These are phyloP conservation scores for Boloria euphrosyne DNA, from an alignment of 2,888 invertebrate species.

Conservation along the genomic window DNA sequence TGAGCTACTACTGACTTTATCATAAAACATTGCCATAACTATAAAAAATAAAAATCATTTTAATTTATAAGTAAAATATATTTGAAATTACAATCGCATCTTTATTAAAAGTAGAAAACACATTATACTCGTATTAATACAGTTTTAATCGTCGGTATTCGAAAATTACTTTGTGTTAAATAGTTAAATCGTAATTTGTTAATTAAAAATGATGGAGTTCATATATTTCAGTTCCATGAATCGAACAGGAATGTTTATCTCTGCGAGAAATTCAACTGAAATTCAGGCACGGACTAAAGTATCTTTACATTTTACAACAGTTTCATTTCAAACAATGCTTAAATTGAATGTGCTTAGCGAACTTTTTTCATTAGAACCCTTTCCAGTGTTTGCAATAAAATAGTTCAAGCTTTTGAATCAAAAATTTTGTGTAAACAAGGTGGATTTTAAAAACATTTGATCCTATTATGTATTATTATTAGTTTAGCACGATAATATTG, in stretches of 20 bases:
- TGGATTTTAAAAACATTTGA: not conserved
- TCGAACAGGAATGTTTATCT: slow-evolving; percentile 13
- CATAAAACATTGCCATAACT: too few species aligned
- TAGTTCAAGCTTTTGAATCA: slow-evolving; percentile 2
- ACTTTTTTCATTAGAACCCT: slow-evolving; percentile 10
- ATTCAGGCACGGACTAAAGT: slow-evolving; percentile 15
- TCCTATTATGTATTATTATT: too few species aligned
- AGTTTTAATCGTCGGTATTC: too few species aligned
- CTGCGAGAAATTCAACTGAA: slow-evolving; percentile 9
- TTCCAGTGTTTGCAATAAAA: slow-evolving; percentile 14
- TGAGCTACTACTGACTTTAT: too few species aligned
- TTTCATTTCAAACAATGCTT: slow-evolving; percentile 20
- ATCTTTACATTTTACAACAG: slow-evolving; percentile 13
- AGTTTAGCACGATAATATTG: too few species aligned
- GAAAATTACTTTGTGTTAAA: too few species aligned
- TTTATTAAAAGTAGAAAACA: too few species aligned
- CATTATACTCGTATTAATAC: too few species aligned
- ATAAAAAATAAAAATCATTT: too few species aligned
- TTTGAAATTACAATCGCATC: too few species aligned
- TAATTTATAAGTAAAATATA: too few species aligned
- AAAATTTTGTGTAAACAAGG: not conserved
- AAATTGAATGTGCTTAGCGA: slow-evolving; percentile 18
- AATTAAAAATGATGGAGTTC: slow-evolving; percentile 8
- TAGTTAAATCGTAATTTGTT: too few species aligned
- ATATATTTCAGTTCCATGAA: slow-evolving; percentile 11